These are phyloP conservation scores for Bradynema listronoti DNA, from an alignment of 1,140 invertebrate species.

Conservation along the genomic window DNA sequence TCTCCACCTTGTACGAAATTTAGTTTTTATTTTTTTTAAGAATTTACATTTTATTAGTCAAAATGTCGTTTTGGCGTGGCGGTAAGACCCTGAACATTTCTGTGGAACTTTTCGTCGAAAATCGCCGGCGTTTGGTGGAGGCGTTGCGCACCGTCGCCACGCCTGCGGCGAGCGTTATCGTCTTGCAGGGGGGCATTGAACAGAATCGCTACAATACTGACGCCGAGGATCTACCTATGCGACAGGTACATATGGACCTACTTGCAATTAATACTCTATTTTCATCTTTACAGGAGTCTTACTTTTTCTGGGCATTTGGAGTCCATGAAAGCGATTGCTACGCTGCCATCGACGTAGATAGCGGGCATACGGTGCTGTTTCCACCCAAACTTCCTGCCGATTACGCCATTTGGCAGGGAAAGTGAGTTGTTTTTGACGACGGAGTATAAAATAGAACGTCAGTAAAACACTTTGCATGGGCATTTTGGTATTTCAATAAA, in stretches of 20 bases:
- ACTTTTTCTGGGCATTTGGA: constrained; percentile 58
- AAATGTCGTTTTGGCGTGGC: constrained; percentile 49
- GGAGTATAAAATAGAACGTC: too few species aligned
- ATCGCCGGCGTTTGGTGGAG: constrained; percentile 39
- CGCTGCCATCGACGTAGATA: constrained; percentile 44
- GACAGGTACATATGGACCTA: constrained; percentile 29
- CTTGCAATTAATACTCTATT: not conserved
- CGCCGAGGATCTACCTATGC: constrained; percentile 50
- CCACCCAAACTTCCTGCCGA: constrained; percentile 44
- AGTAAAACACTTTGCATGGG: too few species aligned
- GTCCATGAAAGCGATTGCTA: constrained; percentile 53
- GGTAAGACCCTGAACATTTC: constrained; percentile 45
- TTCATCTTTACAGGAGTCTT: constrained; percentile 47
- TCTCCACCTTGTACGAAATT: too few species aligned
- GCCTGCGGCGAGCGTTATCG: constrained; percentile 23
- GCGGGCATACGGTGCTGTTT: constrained; percentile 45
- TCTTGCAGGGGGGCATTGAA: constrained; percentile 51
- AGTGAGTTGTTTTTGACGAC: constrained; percentile 44
- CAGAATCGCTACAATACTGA: constrained; percentile 54
- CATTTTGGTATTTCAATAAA: too few species aligned
- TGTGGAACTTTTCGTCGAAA: constrained; percentile 44
- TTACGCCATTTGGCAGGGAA: constrained; percentile 54
- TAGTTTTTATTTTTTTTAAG: constrained; percentile 2
- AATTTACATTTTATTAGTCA: not conserved
- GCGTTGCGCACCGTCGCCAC: constrained; percentile 28